phyloP scores from a whole-genome alignment of 1,140 invertebrate species.

The Onthophagus taurus region DNA sequence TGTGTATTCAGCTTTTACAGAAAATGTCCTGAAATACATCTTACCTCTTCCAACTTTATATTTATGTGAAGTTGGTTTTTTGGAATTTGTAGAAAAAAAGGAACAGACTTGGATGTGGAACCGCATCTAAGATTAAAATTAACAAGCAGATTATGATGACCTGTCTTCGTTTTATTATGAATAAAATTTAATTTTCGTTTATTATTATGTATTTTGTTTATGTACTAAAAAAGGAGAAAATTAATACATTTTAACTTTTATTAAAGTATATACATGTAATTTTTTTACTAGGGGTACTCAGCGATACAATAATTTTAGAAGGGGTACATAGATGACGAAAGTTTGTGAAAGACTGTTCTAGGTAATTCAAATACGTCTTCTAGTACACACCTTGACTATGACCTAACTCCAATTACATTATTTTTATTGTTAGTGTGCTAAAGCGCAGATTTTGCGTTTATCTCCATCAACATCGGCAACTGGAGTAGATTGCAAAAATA shows the following conservation, averaged over 20 bases:
- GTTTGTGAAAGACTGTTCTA: conserved; percentile 13
- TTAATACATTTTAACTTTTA: conserved; percentile 10
- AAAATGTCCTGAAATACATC: conserved; percentile 7
- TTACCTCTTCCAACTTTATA: no score
- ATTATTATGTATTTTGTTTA: conserved; percentile 9
- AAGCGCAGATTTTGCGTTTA: no score
- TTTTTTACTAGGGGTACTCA: conserved; percentile 15
- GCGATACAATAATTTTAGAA: conserved; percentile 18
- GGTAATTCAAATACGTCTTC: no score
- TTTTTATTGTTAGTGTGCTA: no score
- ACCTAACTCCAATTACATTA: no score
- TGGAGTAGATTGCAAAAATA: no score
- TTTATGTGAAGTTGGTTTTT: conserved; percentile 9
- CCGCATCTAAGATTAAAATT: conserved; percentile 14
- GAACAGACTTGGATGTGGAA: conserved; percentile 10
- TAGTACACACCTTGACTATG: no score
- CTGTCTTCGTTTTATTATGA: conserved; percentile 10
- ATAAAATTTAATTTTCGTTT: conserved; percentile 13
- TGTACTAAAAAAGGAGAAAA: conserved; percentile 11
- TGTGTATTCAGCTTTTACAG: conserved; percentile 7
- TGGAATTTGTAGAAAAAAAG: conserved; percentile 8
- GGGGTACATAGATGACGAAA: conserved; percentile 13
- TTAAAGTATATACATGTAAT: no score
- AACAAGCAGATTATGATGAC: conserved; percentile 13
- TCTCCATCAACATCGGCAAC: no score